Evolutionary conservation across 2,797 vertebrate species (phyloP), one percentile per base, ranked within the genome.

Genomic region (Bovichtus variegatus): DNA sequence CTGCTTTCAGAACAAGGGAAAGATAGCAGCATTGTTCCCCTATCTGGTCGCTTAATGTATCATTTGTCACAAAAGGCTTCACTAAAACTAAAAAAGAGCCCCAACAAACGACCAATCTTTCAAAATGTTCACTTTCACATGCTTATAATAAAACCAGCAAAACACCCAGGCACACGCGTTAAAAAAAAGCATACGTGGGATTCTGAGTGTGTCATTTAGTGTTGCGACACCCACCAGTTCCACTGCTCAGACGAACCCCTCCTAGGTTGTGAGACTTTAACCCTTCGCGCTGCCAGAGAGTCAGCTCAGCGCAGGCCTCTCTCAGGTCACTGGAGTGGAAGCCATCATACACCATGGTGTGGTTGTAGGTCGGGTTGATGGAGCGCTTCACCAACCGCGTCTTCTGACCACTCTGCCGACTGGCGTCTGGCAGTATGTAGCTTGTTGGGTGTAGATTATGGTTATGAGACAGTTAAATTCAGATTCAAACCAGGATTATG

Each of bases 291-390:
- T 92, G 94, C 96, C 97, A 99, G 54, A 99, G 91, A 0, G 96
- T 97, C 84, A 99, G 95, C 87, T 99, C 98, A 0, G 97, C 96
- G 1, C 98, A 99, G 0, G 97, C 97, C 87, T 99, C 96, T 1
- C 68, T 89, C 88, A 99, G 84, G 93, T 99, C 98, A 10, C 93
- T 93, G 55, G 84, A 86, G 51, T 96, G 94, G 83, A 99, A 97
- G 82, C 98, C 98, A 0, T 99, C 98, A 0, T 99, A 99, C 53
- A 99, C 98, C 98, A 99, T 99, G 79, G 98, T 99, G 93, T 99
- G 98, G 93, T 99, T 99, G 85, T 97, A 99, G 34, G 95, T 84
- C 0, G 98, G 98, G 87, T 93, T 97, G 84, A 98, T 87, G 70
- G 95, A 96, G 68, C 88, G 92, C 69, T 96, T 96, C 19, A 97